Evolutionary conservation across 2,888 invertebrate genomes (phyloP).

Genomic region (Endomychus coccineus): DNA sequence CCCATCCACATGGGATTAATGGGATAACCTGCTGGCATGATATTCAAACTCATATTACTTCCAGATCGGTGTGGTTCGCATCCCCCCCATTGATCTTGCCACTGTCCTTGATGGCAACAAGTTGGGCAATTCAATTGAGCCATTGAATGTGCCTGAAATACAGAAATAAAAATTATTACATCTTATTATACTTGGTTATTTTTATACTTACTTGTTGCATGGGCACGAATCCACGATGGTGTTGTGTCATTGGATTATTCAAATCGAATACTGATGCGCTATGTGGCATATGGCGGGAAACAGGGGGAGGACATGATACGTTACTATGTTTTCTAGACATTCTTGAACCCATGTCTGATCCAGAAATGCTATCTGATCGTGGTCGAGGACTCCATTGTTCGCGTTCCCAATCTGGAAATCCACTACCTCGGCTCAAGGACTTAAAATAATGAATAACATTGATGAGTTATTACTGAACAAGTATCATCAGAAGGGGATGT

Average conservation of each 20-base stretch:
- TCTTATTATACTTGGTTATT: too few species aligned
- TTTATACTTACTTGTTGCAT: conserved; percentile 52
- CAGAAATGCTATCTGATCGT: conserved; percentile 40
- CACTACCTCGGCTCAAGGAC: conserved; percentile 23
- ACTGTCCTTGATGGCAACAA: conserved; percentile 43
- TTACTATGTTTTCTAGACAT: conserved; percentile 36
- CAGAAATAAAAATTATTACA: neutral
- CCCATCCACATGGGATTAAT: conserved; percentile 45
- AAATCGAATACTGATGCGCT: conserved; percentile 53
- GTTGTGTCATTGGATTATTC: conserved; percentile 37
- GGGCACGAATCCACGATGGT: conserved; percentile 39
- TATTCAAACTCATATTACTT: conserved; percentile 52
- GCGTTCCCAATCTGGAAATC: conserved; percentile 45
- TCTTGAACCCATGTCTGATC: conserved; percentile 33
- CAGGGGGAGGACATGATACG: conserved; percentile 34
- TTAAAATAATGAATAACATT: conserved; percentile 5
- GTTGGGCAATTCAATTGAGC: conserved; percentile 58
- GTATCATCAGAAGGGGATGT: too few species aligned
- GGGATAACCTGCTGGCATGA: conserved; percentile 37
- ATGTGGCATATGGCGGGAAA: conserved; percentile 31
- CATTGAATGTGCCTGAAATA: conserved; percentile 61
- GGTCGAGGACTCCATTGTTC: conserved; percentile 36
- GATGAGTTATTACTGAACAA: too few species aligned
- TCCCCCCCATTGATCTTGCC: conserved; percentile 38
- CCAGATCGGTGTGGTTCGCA: conserved; percentile 40